phyloP scores from a whole-genome alignment of 2,797 vertebrate species.

The Mormyrus hasselquistii region DNA sequence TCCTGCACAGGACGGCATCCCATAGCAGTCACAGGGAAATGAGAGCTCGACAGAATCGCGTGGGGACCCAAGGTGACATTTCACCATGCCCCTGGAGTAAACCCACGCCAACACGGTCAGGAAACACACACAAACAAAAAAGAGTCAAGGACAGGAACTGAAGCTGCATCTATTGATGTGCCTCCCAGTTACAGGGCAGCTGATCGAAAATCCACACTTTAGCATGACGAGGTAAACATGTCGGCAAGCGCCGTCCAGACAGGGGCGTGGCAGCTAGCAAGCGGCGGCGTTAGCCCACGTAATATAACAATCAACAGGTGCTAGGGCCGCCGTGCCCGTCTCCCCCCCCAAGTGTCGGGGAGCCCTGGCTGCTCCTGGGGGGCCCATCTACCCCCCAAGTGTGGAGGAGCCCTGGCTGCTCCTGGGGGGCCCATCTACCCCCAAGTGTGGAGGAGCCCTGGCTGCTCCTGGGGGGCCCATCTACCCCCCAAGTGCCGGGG shows the following conservation, averaged over 20 bases:
- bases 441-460: not conserved
- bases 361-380: not conserved
- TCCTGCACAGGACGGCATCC: not conserved
- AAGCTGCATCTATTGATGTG: not conserved
- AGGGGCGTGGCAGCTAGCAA: not conserved
- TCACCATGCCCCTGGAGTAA: not conserved
- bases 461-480: not conserved
- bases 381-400: not conserved
- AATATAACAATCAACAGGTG: not conserved
- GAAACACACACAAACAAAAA: not conserved
- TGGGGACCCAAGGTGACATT: not conserved
- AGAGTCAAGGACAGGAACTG: not conserved
- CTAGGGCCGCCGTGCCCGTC: slow-evolving; percentile 2
- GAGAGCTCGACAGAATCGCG: not conserved
- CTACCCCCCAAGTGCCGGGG: not conserved
- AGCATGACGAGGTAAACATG: not conserved
- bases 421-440: not conserved
- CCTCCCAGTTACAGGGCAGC: not conserved
- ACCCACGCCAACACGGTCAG: not conserved
- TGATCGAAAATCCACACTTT: no score
- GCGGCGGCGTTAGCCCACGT: not conserved
- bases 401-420: not conserved
- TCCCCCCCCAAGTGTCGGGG: not conserved
- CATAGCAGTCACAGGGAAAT: not conserved
- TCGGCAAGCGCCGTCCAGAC: not conserved